These are phyloP conservation scores for Crenuchus spilurus DNA, from an alignment of 2,797 vertebrate species.

Conservation along the genomic window DNA sequence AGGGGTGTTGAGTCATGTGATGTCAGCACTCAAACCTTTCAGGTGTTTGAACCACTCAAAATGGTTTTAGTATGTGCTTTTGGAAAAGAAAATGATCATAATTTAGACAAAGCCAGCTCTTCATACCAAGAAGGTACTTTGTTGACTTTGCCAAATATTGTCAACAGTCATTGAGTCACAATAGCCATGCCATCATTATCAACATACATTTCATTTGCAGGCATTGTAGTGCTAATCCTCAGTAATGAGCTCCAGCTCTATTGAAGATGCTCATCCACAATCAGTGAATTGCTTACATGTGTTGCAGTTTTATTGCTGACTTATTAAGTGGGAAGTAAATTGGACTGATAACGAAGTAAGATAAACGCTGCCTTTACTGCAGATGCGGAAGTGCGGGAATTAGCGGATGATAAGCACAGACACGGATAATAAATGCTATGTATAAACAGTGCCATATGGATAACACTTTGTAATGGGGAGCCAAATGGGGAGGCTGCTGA, in stretches of 20 bases:
- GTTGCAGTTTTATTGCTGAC: conserved; percentile 1
- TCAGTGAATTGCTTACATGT: neutral
- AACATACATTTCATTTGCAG: neutral
- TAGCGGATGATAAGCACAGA: conserved; percentile 3
- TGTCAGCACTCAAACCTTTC: too few species aligned
- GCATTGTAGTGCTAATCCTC: neutral
- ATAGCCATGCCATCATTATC: neutral
- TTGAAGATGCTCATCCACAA: neutral
- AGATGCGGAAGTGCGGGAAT: neutral
- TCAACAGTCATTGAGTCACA: neutral
- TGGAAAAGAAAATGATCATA: too few species aligned
- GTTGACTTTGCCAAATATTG: too few species aligned
- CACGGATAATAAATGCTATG: neutral
- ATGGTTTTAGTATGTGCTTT: too few species aligned
- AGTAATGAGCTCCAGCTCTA: neutral
- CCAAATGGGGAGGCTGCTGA: neutral
- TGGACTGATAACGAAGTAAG: neutral
- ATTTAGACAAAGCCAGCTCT: too few species aligned
- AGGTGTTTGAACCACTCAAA: too few species aligned
- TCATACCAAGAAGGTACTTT: too few species aligned
- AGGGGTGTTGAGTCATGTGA: too few species aligned
- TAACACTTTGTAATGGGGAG: neutral
- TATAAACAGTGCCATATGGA: neutral
- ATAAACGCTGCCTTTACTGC: neutral
- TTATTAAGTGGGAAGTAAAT: conserved; percentile 17